A percentile compares a stretch with the other conserved stretches of the same genome.
Conservation (phyloP, 2,113 vertebrate species). For the Neopipo cinnamomea region DNA sequence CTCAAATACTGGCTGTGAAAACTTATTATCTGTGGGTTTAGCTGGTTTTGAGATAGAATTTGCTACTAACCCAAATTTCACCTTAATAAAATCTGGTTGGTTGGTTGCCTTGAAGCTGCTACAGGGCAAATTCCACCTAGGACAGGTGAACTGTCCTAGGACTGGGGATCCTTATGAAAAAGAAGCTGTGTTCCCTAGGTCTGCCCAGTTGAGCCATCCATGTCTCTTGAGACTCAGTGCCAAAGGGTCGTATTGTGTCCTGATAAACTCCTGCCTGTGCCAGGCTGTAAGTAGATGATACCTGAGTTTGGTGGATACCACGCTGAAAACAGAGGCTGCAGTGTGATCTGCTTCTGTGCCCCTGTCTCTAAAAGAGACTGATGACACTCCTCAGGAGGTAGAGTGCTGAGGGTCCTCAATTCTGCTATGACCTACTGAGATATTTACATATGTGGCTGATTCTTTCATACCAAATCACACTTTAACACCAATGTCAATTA, state of each 20-base stretch:
- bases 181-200: not conserved
- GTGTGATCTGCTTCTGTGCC: not conserved
- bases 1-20: not conserved
- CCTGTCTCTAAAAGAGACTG: not conserved
- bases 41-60: not conserved
- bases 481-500: not conserved
- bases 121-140: not conserved
- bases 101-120: not conserved
- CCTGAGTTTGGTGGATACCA: not conserved
- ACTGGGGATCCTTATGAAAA: not conserved
- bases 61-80: not conserved
- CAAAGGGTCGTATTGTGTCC: not conserved
- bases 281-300: not conserved
- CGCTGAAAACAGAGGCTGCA: not conserved
- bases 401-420: not conserved
- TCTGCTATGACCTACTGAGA: not conserved
- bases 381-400: not conserved
- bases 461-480: not conserved
- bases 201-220: not conserved
- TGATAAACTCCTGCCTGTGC: not conserved
- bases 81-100: not conserved
- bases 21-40: not conserved
- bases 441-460: not conserved
- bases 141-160: not conserved
- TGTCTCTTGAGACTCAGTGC: not conserved